Percentiles rank a stretch among this genome's conserved stretches.
phyloP scores from a whole-genome alignment of 2,888 invertebrate species.

The Philonicus albiceps region DNA sequence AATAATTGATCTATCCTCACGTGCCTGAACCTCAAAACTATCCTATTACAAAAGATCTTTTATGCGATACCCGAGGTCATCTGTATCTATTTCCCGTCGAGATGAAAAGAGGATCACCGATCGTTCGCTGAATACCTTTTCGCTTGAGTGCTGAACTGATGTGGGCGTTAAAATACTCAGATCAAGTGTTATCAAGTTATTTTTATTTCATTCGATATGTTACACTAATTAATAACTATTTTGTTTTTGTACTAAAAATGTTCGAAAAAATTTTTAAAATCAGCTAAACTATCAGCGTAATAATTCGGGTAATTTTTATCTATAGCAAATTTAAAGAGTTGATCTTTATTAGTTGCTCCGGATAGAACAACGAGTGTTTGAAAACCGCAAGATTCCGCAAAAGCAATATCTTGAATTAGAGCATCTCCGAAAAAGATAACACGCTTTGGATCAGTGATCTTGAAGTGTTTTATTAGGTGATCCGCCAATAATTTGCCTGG shows the following conservation, averaged over 20 bases:
- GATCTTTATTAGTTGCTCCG: slow-evolving; percentile 53
- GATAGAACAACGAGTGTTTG: slow-evolving; percentile 77
- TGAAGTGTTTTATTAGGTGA: slow-evolving; percentile 57
- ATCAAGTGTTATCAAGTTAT: not conserved
- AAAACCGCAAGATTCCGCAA: slow-evolving; percentile 75
- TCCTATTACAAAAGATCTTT: not conserved
- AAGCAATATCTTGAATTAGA: slow-evolving; percentile 79
- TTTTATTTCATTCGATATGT: not conserved
- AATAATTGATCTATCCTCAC: not conserved
- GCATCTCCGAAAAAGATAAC: slow-evolving; percentile 86
- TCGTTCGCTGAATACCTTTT: not conserved
- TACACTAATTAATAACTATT: not conserved
- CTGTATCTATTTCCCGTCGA: not conserved
- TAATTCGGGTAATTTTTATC: slow-evolving; percentile 53
- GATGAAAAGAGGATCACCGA: not conserved
- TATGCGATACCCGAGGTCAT: not conserved
- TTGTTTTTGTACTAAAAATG: not conserved
- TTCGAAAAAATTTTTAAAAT: slow-evolving; percentile 54
- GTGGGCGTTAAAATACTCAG: not conserved
- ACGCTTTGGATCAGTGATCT: slow-evolving; percentile 69
- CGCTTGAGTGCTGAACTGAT: slow-evolving; percentile 21
- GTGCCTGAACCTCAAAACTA: not conserved
- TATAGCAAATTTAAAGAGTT: not conserved
- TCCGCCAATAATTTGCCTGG: slow-evolving; percentile 61
- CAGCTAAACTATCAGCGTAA: slow-evolving; percentile 56